phyloP scores from a whole-genome alignment of 1,140 invertebrate species.

The Berghia stephanieae region DNA sequence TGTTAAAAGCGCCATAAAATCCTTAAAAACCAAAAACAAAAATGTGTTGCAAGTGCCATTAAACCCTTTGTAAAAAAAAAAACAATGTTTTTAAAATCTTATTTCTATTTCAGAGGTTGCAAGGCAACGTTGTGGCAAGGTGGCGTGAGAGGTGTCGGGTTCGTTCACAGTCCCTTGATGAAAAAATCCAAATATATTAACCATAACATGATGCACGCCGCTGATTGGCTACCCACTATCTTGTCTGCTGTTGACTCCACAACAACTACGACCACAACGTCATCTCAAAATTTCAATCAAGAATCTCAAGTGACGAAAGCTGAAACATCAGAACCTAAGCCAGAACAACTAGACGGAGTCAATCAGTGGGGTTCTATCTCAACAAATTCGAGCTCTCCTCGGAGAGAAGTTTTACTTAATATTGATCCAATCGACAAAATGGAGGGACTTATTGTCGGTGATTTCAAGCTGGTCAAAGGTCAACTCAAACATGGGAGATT shows the following conservation, averaged over 20 bases:
- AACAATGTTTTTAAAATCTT: neutral
- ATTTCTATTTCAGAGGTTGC: constrained; percentile 61
- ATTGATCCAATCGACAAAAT: constrained; percentile 83
- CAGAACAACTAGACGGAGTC: constrained; percentile 77
- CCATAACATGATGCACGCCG: constrained; percentile 80
- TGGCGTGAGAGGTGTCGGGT: constrained; percentile 80
- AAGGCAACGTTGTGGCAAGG: constrained; percentile 90
- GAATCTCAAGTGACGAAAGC: too few species aligned
- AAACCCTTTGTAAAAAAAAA: neutral
- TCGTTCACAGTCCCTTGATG: constrained; percentile 83
- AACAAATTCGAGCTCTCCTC: constrained; percentile 71
- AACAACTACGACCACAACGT: too few species aligned
- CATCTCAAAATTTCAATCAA: too few species aligned
- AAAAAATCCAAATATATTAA: constrained; percentile 69
- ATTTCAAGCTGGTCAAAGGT: constrained; percentile 87
- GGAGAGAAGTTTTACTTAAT: constrained; percentile 82
- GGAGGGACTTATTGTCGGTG: constrained; percentile 76
- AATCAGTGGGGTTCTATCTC: constrained; percentile 79
- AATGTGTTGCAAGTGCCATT: too few species aligned
- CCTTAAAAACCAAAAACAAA: too few species aligned
- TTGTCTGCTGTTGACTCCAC: too few species aligned
- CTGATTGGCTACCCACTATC: constrained; percentile 90
- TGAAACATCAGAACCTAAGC: constrained; percentile 62
- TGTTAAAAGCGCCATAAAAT: too few species aligned
- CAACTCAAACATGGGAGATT: constrained; percentile 59